phyloP scores from a whole-genome alignment of 1,140 invertebrate species.

The Drosophila repleta region DNA sequence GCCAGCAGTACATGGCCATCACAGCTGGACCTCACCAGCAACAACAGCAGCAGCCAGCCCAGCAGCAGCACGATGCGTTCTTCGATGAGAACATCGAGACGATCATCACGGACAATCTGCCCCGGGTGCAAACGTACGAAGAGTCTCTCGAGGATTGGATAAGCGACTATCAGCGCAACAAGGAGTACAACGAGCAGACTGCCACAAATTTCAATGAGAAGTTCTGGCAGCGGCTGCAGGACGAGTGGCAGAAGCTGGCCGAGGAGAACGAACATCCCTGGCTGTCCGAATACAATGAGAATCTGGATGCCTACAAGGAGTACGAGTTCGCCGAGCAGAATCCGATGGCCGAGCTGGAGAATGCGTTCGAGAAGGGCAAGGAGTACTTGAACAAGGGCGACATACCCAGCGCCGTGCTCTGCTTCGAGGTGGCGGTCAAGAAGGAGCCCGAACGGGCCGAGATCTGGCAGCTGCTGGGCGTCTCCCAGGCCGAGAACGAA shows the following conservation, averaged over 20 bases:
- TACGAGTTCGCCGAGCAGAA: constrained; percentile 95
- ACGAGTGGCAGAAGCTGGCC: constrained; percentile 90
- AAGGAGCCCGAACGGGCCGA: constrained; percentile 92
- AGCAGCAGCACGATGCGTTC: constrained; percentile 49
- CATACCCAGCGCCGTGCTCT: constrained; percentile 96
- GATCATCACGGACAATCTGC: constrained; percentile 56
- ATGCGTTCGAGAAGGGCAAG: constrained; percentile 94
- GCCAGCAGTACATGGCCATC: constrained; percentile 55
- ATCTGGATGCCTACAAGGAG: constrained; percentile 88
- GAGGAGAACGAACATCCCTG: constrained; percentile 87
- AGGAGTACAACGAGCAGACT: constrained; percentile 73
- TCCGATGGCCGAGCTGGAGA: constrained; percentile 91
- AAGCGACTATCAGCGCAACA: constrained; percentile 65
- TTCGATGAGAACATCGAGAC: constrained; percentile 65
- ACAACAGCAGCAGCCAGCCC: background rate
- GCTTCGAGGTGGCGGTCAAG: constrained; percentile 97
- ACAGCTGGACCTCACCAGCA: constrained; percentile 9
- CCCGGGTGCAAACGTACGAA: constrained; percentile 16
- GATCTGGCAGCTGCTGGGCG: constrained; percentile 93
- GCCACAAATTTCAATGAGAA: constrained; percentile 85
- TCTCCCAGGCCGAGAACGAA: constrained; percentile 93
- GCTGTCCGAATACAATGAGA: constrained; percentile 87
- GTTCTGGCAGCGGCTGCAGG: constrained; percentile 91
- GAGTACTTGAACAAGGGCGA: constrained; percentile 93
- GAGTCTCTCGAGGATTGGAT: constrained; percentile 72